Percentiles rank a stretch among this genome's conserved stretches.
Conservation (phyloP, 2,888 invertebrate species). For the Pseudococcus longispinus region DNA sequence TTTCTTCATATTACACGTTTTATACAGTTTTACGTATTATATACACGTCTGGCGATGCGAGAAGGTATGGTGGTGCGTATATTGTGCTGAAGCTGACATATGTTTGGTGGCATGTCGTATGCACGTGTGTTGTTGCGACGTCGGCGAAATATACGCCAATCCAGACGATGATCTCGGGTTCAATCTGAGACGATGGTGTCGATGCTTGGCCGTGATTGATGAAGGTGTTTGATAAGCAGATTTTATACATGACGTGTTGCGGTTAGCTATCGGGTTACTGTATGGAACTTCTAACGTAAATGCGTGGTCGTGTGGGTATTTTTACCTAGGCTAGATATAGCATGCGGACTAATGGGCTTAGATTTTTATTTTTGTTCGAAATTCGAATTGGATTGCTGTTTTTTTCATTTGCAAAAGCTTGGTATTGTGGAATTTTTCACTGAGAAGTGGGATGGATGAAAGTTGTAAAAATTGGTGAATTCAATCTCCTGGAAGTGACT, state of each 20-base stretch:
- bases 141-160: not conserved
- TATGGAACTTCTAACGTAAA: not conserved
- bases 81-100: not conserved
- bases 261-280: not conserved
- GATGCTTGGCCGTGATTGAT: conserved; percentile 4
- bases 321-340: not conserved
- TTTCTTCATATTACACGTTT: not conserved
- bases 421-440: too few relatives aligned
- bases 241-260: not conserved
- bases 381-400: too few relatives aligned
- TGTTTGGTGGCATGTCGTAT: not conserved
- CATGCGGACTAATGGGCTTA: not conserved
- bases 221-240: conserved; percentile 13
- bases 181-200: not conserved
- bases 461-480: too few relatives aligned
- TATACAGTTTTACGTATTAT: not conserved
- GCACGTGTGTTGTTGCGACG: not conserved
- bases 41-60: not conserved
- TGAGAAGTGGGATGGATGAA: too few relatives aligned
- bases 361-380: too few relatives aligned
- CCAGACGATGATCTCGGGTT: not conserved
- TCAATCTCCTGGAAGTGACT: too few relatives aligned
- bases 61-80: not conserved
- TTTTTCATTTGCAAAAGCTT: too few relatives aligned
- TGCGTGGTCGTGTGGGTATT: not conserved